Evolutionary conservation across 2,888 invertebrate genomes (phyloP).

Genomic region (Leptothorax acervorum): DNA sequence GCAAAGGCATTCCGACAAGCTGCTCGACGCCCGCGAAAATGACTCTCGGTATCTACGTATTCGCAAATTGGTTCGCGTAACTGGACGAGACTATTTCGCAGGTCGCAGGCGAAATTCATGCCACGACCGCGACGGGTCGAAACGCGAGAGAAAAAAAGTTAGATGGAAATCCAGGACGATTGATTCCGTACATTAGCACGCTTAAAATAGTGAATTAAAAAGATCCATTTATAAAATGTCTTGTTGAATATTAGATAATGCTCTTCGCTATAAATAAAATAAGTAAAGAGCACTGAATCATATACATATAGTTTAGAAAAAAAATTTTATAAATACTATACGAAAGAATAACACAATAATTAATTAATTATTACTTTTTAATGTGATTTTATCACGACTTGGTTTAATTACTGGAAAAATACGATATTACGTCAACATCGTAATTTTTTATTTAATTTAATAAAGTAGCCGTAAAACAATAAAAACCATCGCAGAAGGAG

Average conservation of each 20-base stretch:
- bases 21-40: slow-evolving; percentile 39
- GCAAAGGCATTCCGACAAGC: slow-evolving; percentile 49
- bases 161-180: slow-evolving; percentile 17
- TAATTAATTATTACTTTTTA: background rate
- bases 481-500: background rate
- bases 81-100: slow-evolving; percentile 25
- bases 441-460: background rate
- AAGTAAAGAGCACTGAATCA: background rate
- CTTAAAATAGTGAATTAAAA: slow-evolving; percentile 17
- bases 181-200: background rate
- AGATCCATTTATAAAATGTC: background rate
- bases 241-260: background rate
- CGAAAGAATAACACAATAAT: background rate
- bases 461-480: background rate
- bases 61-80: slow-evolving; percentile 49
- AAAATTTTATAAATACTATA: background rate
- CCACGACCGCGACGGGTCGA: background rate
- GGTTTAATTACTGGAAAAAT: background rate
- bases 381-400: background rate
- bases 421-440: background rate
- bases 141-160: background rate
- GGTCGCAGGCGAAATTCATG: background rate
- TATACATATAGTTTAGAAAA: background rate
- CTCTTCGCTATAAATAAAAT: background rate
- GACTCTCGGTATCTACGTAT: slow-evolving; percentile 15